Conservation (phyloP, 2,797 vertebrate species). For the Arnoldichthys spilopterus region DNA sequence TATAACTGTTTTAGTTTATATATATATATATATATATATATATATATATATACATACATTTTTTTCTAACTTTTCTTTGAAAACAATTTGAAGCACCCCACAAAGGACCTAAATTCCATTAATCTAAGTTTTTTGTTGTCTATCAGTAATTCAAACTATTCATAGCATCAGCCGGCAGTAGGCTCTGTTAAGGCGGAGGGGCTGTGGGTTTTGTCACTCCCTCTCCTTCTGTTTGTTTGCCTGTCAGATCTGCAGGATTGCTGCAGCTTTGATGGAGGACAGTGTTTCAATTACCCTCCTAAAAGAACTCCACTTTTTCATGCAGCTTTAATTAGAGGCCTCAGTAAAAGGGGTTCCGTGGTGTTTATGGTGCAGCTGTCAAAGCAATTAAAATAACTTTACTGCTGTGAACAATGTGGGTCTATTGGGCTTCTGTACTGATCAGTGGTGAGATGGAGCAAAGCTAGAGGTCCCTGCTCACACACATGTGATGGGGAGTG, state of each 20-base stretch:
- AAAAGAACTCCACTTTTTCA: conserved; percentile 47
- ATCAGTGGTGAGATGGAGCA: conserved; percentile 3
- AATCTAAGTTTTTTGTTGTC: too few relatives aligned
- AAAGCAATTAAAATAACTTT: conserved; percentile 64
- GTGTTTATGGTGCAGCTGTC: conserved; percentile 52
- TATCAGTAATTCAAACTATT: too few relatives aligned
- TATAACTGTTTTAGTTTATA: too few relatives aligned
- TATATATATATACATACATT: too few relatives aligned
- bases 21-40: too few relatives aligned
- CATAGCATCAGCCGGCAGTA: neutral
- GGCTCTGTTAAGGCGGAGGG: conserved; percentile 18
- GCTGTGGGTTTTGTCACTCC: conserved; percentile 7
- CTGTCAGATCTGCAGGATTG: conserved; percentile 38
- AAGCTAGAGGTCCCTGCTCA: conserved; percentile 8
- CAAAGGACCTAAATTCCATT: too few relatives aligned
- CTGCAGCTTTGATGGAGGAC: conserved; percentile 47
- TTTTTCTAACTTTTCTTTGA: too few relatives aligned
- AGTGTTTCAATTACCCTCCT: conserved; percentile 35
- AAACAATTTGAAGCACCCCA: too few relatives aligned
- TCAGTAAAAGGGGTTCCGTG: conserved; percentile 29
- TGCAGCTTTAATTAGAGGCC: conserved; percentile 53
- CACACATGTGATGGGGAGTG: neutral
- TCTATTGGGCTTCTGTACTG: conserved; percentile 40
- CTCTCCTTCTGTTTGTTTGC: conserved; percentile 48
- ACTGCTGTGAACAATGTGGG: conserved; percentile 49